Conservation (phyloP, 2,113 vertebrate genomes). For the Xiphophorus maculatus region DNA sequence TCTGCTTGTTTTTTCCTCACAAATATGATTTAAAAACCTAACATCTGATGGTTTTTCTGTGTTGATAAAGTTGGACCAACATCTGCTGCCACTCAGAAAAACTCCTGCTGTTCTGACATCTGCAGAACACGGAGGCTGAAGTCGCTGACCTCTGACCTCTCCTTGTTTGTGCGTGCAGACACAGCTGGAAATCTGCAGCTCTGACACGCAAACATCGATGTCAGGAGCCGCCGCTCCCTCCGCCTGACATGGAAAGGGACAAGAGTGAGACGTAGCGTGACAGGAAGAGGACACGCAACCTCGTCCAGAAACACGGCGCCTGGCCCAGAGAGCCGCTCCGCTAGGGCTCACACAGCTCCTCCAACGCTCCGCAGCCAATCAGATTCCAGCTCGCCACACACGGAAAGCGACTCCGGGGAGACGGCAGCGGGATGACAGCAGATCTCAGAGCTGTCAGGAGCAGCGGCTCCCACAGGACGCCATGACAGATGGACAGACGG, state of each 20-base stretch:
- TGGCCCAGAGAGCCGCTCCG: background rate
- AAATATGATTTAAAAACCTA: no score
- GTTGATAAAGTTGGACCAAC: no score
- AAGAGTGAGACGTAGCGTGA: conserved; percentile 45
- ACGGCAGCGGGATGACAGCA: conserved; percentile 14
- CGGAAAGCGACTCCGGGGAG: conserved; percentile 6
- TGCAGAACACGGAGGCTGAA: background rate
- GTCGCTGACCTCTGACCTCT: background rate
- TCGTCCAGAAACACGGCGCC: background rate
- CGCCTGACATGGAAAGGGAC: conserved; percentile 34
- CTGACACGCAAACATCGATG: conserved; percentile 41
- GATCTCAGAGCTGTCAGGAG: conserved; percentile 36
- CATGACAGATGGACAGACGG: conserved; percentile 1
- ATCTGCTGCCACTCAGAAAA: background rate
- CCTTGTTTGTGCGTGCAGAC: conserved; percentile 29
- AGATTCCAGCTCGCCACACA: background rate
- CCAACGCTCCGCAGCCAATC: background rate
- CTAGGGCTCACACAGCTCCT: background rate
- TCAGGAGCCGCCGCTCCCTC: conserved; percentile 15
- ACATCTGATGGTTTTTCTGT: no score
- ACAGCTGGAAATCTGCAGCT: conserved; percentile 27
- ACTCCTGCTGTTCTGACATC: background rate
- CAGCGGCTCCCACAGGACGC: conserved; percentile 1
- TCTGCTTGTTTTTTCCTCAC: no score
- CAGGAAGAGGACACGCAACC: conserved; percentile 38